Percentiles rank a stretch among this genome's conserved stretches.
These are phyloP conservation scores for Fistularia tabacaria DNA, from an alignment of 2,797 vertebrate species.

Conservation along the genomic window DNA sequence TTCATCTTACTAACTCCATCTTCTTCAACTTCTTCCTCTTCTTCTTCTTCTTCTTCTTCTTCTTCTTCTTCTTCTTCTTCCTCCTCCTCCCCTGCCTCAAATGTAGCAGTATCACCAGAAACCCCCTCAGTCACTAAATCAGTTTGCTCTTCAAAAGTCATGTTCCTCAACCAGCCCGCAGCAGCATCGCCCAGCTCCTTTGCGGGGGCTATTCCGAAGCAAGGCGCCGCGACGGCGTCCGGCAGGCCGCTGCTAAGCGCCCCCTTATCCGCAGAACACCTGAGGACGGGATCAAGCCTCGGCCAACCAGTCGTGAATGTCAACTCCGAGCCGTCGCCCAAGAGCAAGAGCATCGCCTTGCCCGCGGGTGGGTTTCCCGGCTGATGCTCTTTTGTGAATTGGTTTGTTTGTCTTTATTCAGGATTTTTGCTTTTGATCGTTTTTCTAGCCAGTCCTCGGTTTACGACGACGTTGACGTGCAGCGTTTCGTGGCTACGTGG, in stretches of 20 bases:
- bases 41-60: slow-evolving; percentile 71
- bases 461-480: too few species aligned
- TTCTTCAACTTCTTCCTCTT: slow-evolving; percentile 70
- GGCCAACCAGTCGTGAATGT: slow-evolving; percentile 75
- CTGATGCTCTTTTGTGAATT: too few species aligned
- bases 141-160: slow-evolving; percentile 73
- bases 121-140: slow-evolving; percentile 49
- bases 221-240: slow-evolving; percentile 21
- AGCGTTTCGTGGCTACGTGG: too few species aligned
- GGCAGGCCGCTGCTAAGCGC: slow-evolving; percentile 50
- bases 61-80: too few species aligned
- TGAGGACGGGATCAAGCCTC: slow-evolving; percentile 79
- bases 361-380: slow-evolving; percentile 58
- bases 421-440: too few species aligned
- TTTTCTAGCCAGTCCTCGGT: too few species aligned
- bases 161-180: slow-evolving; percentile 68
- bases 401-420: too few species aligned
- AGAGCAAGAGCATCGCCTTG: slow-evolving; percentile 72
- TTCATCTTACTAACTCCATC: slow-evolving; percentile 80
- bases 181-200: slow-evolving; percentile 43
- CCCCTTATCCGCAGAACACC: slow-evolving; percentile 78
- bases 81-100: slow-evolving; percentile 62
- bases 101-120: slow-evolving; percentile 60
- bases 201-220: slow-evolving; percentile 74
- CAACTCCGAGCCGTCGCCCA: slow-evolving; percentile 64